Evolutionary conservation across 2,113 vertebrate genomes (phyloP), one percentile per base, ranked within the genome.

Genomic region (Aplodontia rufa): DNA sequence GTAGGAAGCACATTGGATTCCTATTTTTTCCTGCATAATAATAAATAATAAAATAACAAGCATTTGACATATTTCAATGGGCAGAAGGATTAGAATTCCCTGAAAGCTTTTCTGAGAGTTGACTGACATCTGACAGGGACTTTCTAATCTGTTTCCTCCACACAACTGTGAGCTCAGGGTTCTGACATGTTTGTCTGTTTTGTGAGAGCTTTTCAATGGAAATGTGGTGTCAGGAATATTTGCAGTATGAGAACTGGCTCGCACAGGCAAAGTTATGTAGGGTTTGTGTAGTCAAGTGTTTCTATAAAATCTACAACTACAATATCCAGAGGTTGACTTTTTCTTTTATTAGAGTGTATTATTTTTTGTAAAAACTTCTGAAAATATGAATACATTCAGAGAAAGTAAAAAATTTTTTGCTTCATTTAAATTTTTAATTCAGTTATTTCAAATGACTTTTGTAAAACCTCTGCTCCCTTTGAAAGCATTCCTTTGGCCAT

Each of bases 151-250:
- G 37, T 94, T 97, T 71, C 71, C 68, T 95, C 17, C 37, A 80
- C 97, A 90, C 87, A 42, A 75, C 53, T 82, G 80, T 95, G 97
- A 88, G 80, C 91, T 89, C 62, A 60, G 68, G 64, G 13, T 47
- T 93, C 79, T 95, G 62, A 86, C 62, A 42, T 68, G 28, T 96
- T 97, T 95, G 47, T 98, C 96, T 96, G 87, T 96, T 88, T 97
- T 95, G 26, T 86, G 17, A 22, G 45, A 85, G 9, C 1, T 87
- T 76, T 96, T 95, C n/a, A 90, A 53, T 55, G 96, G 87, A 93
- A 98, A 97, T 76, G 97, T 93, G 81, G 58, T 82, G 84, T 97
- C 90, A 97, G 47, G 13, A 84, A 79, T 91, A 32, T 76, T 75
- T 42, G 47, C 74, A 71, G 49, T 0, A 12, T n/a, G 81, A 81